Conservation (phyloP, 2,797 vertebrate species). For the Eleutherodactylus coqui region DNA sequence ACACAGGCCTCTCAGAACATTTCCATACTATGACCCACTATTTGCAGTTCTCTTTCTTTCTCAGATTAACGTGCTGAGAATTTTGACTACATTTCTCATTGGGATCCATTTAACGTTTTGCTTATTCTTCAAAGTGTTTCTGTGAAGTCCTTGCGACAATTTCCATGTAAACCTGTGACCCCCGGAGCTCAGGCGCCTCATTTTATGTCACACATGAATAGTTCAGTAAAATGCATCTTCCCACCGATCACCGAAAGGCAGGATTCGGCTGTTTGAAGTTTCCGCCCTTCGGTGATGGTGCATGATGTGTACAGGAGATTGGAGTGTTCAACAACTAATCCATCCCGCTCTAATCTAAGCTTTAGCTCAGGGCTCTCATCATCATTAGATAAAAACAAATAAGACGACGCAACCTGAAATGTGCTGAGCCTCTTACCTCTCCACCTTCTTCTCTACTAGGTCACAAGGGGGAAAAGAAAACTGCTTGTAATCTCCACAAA, state of each 20-base stretch:
- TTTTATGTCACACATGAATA: constrained; percentile 5
- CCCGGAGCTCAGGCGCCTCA: background rate
- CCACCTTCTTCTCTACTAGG: background rate
- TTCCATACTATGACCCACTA: background rate
- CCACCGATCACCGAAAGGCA: background rate
- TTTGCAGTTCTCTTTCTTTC: background rate
- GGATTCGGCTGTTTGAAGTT: background rate
- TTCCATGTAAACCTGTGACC: constrained; percentile 6
- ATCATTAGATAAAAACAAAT: constrained; percentile 1
- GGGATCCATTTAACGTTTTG: background rate
- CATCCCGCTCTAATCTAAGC: background rate
- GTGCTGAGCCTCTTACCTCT: background rate
- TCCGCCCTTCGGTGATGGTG: background rate
- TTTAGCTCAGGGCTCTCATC: background rate
- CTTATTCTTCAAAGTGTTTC: constrained; percentile 13
- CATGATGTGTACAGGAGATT: background rate
- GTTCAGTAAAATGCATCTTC: background rate
- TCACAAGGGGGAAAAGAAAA: background rate
- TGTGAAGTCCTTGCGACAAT: background rate
- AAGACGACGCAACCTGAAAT: background rate
- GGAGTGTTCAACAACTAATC: constrained; percentile 3
- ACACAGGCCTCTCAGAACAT: background rate
- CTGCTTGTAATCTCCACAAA: background rate
- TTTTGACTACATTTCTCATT: background rate
- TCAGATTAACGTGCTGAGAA: background rate